phyloP scores from a whole-genome alignment of 2,888 invertebrate genomes.

The Tetrapedia diversipes region DNA sequence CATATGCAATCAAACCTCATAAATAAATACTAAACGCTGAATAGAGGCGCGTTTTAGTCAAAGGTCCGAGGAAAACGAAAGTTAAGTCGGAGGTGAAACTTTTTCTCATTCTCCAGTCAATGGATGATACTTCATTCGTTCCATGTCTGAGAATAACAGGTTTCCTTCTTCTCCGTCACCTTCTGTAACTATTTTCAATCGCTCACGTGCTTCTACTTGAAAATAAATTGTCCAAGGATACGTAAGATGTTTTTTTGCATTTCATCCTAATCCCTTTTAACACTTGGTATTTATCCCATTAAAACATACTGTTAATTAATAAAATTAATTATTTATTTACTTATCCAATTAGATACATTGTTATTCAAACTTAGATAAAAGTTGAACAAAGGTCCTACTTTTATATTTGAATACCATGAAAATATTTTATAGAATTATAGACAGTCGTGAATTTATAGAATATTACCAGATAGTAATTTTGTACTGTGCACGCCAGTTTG shows the following conservation, averaged over 20 bases:
- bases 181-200: background rate
- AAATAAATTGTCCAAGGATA: background rate
- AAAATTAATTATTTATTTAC: too few relatives aligned
- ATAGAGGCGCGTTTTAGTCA: background rate
- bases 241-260: background rate
- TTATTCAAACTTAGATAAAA: background rate
- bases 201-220: background rate
- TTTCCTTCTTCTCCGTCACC: constrained; percentile 1
- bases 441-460: too few relatives aligned
- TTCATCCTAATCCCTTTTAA: background rate
- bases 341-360: background rate
- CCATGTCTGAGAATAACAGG: constrained; percentile 19
- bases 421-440: background rate
- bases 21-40: background rate
- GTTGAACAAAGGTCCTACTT: background rate
- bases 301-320: too few relatives aligned
- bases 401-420: background rate
- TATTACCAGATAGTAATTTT: too few relatives aligned
- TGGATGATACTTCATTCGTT: constrained; percentile 35
- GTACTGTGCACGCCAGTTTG: too few relatives aligned
- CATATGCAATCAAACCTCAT: too few relatives aligned
- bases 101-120: constrained; percentile 49
- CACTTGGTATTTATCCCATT: too few relatives aligned
- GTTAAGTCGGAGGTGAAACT: constrained; percentile 57
- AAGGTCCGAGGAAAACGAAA: constrained; percentile 41